phyloP scores from a whole-genome alignment of 2,113 vertebrate species.

The Echinops telfairi region DNA sequence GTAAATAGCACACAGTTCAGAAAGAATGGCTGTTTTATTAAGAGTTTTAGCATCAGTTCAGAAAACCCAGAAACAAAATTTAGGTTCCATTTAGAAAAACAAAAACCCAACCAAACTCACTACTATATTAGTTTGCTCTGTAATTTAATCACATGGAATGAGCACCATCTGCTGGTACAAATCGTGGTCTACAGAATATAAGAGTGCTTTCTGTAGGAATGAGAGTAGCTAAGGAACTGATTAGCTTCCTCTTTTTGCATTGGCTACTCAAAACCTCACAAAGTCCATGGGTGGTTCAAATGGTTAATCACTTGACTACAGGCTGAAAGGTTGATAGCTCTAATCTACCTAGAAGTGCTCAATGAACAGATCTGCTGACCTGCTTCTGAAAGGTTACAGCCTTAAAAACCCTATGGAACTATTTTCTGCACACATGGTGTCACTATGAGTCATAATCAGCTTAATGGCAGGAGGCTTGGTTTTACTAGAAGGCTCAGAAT shows the following conservation, averaged over 20 bases:
- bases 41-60: neutral
- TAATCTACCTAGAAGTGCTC: neutral
- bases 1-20: constrained; percentile 30
- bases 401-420: neutral
- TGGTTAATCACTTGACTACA: neutral
- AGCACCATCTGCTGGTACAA: constrained; percentile 64
- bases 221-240: neutral
- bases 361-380: neutral
- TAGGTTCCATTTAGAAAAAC: neutral
- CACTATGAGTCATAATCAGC: neutral
- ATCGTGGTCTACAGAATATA: neutral
- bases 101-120: too few relatives aligned
- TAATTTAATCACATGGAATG: constrained; percentile 24
- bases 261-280: constrained; percentile 4
- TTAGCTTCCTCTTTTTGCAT: constrained; percentile 35
- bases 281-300: neutral
- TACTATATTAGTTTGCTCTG: neutral
- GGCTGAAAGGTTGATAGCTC: neutral
- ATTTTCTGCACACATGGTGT: neutral
- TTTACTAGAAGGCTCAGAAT: neutral
- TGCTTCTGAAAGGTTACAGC: too few relatives aligned
- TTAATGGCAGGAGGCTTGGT: neutral
- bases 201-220: neutral
- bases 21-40: constrained; percentile 29
- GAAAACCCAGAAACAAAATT: too few relatives aligned